Base-by-base conservation (phyloP, 2,888 invertebrate species). In the Dione vanillae region DNA sequence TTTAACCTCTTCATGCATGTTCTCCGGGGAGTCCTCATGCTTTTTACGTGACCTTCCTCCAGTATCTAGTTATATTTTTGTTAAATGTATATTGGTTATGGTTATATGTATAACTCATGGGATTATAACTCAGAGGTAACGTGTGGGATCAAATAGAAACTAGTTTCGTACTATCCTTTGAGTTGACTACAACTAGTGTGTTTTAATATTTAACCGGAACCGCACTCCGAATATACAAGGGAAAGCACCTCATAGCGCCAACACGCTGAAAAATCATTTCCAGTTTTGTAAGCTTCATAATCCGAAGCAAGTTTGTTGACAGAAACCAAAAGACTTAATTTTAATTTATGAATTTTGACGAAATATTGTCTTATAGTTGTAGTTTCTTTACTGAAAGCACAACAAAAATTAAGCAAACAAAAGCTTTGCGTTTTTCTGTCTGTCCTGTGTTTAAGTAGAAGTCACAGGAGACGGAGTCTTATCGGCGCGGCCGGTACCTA, bases 381-480 rank as follows among this genome's bases (percentile, higher is more conserved):
- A 78, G 82, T 85, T 83, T 82, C 86, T 81, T 77, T 76, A 77
- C 35, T 16, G 82, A 84, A 61, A 82, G 85, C 84, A 85, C 82
- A 76, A 82, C 83, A 87, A 86, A 89, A 90, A 90, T 89, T 90
- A 91, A 91, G 87, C 86, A 89, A 82, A 81, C 81, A 79, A 85
- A 83, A 88, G 86, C 88, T 90, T 91, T 87, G 84, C 86, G 87
- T 89, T 90, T 88, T 83, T 85, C 84, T 87, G 87, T 86, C 88
- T 89, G 43, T 61, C n/a, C 59, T 61, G 43, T 61, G 85, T 91
- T 91, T 91, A 92, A 91, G 92, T 87, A 91, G 87, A 85, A 91
- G 90, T 88, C 90, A 86, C 88, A 83, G 84, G 87, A 88, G 90
- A 88, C 85, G 86, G 86, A 87, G 88, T 87, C 87, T 91, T 91